A percentile compares a stretch with the other conserved stretches of the same genome.
Conservation (phyloP, 2,113 vertebrate species). For the Channa argus region DNA sequence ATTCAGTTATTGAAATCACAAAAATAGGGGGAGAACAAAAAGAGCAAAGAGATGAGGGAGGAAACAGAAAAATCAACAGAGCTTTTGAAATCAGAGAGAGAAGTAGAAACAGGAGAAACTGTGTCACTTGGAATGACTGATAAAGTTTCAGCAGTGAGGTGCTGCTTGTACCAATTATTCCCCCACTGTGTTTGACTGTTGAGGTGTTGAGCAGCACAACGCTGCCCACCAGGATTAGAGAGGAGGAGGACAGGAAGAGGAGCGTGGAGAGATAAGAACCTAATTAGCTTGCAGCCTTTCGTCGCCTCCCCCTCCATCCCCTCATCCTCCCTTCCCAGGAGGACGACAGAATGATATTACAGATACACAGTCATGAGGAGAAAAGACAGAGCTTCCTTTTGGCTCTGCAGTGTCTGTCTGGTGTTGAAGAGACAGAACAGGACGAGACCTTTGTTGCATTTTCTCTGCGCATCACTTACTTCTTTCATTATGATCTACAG, state of each 20-base stretch:
- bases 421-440: neutral
- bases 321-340: conserved; percentile 53
- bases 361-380: conserved; percentile 45
- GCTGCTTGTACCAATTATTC: conserved; percentile 77
- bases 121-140: conserved; percentile 66
- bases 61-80: conserved; percentile 31
- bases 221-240: conserved; percentile 76
- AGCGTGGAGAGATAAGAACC: conserved; percentile 78
- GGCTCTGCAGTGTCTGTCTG: conserved; percentile 12
- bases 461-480: conserved; percentile 25
- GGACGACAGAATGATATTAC: conserved; percentile 50
- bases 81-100: conserved; percentile 29
- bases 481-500: neutral
- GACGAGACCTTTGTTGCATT: neutral
- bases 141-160: conserved; percentile 70
- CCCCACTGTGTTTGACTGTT: conserved; percentile 73
- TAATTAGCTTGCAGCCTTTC: conserved; percentile 78
- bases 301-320: conserved; percentile 46
- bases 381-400: conserved; percentile 11
- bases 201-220: conserved; percentile 71
- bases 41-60: conserved; percentile 27
- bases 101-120: conserved; percentile 38
- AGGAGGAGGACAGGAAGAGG: conserved; percentile 70
- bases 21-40: conserved; percentile 14
- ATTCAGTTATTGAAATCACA: conserved; percentile 1